phyloP scores from a whole-genome alignment of 1,140 invertebrate genomes.

The Dendrolimus kikuchii region DNA sequence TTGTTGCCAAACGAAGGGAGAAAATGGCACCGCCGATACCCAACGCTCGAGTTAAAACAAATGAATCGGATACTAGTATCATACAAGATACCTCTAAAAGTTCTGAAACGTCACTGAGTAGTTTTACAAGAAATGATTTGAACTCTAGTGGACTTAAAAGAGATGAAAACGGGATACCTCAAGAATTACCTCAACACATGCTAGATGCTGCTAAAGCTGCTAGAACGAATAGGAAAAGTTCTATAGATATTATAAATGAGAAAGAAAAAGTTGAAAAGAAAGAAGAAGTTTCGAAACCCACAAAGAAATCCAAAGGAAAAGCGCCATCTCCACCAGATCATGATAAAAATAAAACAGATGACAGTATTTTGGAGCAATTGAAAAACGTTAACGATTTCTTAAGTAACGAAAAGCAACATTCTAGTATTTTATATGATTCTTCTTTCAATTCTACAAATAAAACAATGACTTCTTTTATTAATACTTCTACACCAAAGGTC shows the following conservation, averaged over 20 bases:
- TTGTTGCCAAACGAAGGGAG: constrained; percentile 67
- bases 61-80: constrained; percentile 36
- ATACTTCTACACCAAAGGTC: constrained; percentile 61
- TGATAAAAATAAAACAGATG: constrained; percentile 58
- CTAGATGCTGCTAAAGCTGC: constrained; percentile 80
- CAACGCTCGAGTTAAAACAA: constrained; percentile 53
- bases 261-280: constrained; percentile 51
- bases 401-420: constrained; percentile 57
- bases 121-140: constrained; percentile 54
- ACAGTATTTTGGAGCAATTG: constrained; percentile 59
- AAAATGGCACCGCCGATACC: constrained; percentile 67
- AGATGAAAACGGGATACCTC: constrained; percentile 74
- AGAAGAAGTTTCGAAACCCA: constrained; percentile 65
- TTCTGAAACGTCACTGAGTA: constrained; percentile 35
- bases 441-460: constrained; percentile 21
- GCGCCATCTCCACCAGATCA: constrained; percentile 78
- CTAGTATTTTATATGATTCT: constrained; percentile 51
- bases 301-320: constrained; percentile 81
- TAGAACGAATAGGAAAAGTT: constrained; percentile 76
- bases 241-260: constrained; percentile 46
- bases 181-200: constrained; percentile 79
- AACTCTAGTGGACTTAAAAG: constrained; percentile 74
- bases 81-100: constrained; percentile 41
- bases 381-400: constrained; percentile 55
- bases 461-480: constrained; percentile 29